Percentiles rank a stretch among this genome's conserved stretches.
Evolutionary conservation across 1,140 invertebrate species (phyloP).

Genomic region (Tetramorium simillimum): DNA sequence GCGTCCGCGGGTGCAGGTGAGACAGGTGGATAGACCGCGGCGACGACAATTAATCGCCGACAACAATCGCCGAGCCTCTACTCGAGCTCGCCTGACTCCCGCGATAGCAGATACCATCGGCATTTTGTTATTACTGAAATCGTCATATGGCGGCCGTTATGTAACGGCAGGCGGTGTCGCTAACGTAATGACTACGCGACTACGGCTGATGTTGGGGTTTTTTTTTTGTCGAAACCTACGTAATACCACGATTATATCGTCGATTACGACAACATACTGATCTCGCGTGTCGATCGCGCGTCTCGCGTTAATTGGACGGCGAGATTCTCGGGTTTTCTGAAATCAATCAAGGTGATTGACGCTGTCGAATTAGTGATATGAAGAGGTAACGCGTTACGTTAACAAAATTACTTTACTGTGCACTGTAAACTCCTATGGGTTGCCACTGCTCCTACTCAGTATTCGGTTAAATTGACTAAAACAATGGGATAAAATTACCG

Average conservation of each 20-base stretch:
- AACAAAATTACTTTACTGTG: background rate
- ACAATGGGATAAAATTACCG: no score
- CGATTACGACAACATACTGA: background rate
- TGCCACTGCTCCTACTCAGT: no score
- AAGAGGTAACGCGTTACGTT: background rate
- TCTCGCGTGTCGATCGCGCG: background rate
- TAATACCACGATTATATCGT: background rate
- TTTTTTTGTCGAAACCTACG: background rate
- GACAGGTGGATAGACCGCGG: background rate
- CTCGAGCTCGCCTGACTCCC: background rate
- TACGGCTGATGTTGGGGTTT: background rate
- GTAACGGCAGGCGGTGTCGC: background rate
- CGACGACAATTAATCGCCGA: slow-evolving; percentile 18
- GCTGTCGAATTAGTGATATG: background rate
- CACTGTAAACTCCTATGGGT: no score
- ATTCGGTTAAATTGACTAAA: no score
- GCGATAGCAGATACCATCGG: background rate
- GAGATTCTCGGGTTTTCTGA: background rate
- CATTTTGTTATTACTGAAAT: slow-evolving; percentile 27
- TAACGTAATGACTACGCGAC: background rate
- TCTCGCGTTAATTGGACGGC: background rate
- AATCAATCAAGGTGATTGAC: background rate
- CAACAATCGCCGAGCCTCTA: background rate
- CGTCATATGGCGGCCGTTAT: background rate
- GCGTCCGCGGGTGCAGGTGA: background rate